These are phyloP conservation scores for Sinotaia quadrata DNA, from an alignment of 2,888 invertebrate genomes.

Conservation along the genomic window DNA sequence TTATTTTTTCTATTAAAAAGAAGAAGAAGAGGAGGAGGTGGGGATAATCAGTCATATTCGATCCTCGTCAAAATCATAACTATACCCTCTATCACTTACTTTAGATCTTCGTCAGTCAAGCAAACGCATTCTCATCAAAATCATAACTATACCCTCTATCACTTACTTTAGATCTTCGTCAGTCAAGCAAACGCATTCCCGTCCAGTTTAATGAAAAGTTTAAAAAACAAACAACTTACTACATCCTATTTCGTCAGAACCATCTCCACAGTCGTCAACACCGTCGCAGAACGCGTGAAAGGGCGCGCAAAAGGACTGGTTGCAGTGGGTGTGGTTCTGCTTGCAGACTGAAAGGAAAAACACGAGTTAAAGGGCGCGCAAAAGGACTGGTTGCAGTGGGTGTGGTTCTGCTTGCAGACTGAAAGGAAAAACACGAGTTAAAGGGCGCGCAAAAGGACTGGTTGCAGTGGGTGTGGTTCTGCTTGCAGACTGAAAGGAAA, in stretches of 20 bases:
- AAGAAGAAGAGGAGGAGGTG: too few relatives aligned
- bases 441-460: slow-evolving; percentile 43
- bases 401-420: slow-evolving; percentile 36
- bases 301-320: slow-evolving; percentile 43
- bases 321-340: slow-evolving; percentile 34
- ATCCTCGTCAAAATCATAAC: too few relatives aligned
- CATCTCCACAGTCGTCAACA: slow-evolving; percentile 53
- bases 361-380: slow-evolving; percentile 43
- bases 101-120: too few relatives aligned
- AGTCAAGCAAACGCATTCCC: too few relatives aligned
- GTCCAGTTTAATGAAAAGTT: too few relatives aligned
- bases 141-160: too few relatives aligned
- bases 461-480: slow-evolving; percentile 35
- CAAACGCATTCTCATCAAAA: too few relatives aligned
- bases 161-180: too few relatives aligned
- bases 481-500: slow-evolving; percentile 35
- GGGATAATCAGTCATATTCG: too few relatives aligned
- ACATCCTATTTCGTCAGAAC: slow-evolving; percentile 54
- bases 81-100: too few relatives aligned
- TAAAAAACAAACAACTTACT: too few relatives aligned
- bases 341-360: slow-evolving; percentile 38
- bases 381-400: slow-evolving; percentile 34
- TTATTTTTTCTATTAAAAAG: too few relatives aligned
- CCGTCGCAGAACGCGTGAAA: slow-evolving; percentile 50
- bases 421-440: slow-evolving; percentile 24